Conservation (phyloP, 2,888 invertebrate species). For the Pheosia tremula region DNA sequence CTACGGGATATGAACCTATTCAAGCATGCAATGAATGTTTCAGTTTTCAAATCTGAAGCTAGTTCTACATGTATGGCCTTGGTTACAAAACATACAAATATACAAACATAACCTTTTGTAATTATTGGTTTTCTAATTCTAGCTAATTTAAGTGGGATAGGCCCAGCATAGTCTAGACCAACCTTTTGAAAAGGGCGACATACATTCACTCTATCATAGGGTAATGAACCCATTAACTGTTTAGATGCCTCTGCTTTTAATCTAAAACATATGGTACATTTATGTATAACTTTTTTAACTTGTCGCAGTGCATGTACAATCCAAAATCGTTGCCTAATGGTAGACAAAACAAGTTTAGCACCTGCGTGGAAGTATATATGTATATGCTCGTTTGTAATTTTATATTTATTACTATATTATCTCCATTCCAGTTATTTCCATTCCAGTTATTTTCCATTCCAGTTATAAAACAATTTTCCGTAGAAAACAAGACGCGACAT, state of each 20-base stretch:
- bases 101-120: slow-evolving; percentile 17
- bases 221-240: too few relatives aligned
- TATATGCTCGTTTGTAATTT: too few relatives aligned
- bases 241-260: too few relatives aligned
- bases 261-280: not conserved
- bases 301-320: not conserved
- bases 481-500: too few relatives aligned
- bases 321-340: not conserved
- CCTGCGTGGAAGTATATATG: too few relatives aligned
- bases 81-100: slow-evolving; percentile 23
- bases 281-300: not conserved
- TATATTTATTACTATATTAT: too few relatives aligned
- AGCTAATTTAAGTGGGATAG: slow-evolving; percentile 18
- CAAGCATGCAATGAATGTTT: slow-evolving; percentile 12
- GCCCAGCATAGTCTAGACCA: slow-evolving; percentile 24
- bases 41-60: slow-evolving; percentile 8
- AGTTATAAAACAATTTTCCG: too few relatives aligned
- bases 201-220: too few relatives aligned
- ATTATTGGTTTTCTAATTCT: slow-evolving; percentile 14
- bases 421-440: too few relatives aligned
- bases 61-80: slow-evolving; percentile 21
- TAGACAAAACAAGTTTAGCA: too few relatives aligned
- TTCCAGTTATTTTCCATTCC: too few relatives aligned
- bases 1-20: slow-evolving; percentile 14
- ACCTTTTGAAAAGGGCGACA: slow-evolving; percentile 21